phyloP scores from a whole-genome alignment of 2,888 invertebrate species.

The Mongoloraphidia duomilia region DNA sequence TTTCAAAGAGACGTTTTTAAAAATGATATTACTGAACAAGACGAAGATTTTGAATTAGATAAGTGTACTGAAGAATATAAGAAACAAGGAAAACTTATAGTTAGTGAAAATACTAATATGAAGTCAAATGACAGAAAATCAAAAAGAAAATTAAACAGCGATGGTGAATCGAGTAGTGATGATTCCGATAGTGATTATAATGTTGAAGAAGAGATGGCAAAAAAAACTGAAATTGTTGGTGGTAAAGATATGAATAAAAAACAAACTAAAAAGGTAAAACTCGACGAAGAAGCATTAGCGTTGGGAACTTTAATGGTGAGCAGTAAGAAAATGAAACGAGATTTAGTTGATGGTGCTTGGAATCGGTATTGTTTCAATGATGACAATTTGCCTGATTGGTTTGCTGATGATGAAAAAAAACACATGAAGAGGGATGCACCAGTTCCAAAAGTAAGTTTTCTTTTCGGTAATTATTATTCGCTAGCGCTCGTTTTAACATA shows the following conservation, averaged over 20 bases:
- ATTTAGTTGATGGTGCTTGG: constrained; percentile 82
- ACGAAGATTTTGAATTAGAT: constrained; percentile 78
- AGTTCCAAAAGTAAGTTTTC: constrained; percentile 55
- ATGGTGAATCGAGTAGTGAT: constrained; percentile 17
- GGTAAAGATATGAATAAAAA: constrained; percentile 50
- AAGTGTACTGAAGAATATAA: constrained; percentile 57
- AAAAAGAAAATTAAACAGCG: constrained; percentile 16
- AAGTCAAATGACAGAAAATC: constrained; percentile 12
- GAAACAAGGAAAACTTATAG: constrained; percentile 45
- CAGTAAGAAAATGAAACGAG: constrained; percentile 80
- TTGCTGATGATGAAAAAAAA: constrained; percentile 80
- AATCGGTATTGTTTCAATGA: constrained; percentile 90
- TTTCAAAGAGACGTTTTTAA: constrained; percentile 75
- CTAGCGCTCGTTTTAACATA: no score
- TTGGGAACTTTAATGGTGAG: constrained; percentile 82
- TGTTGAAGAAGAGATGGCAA: constrained; percentile 26
- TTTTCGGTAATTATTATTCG: no score
- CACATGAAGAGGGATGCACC: constrained; percentile 75
- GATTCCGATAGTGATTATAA: constrained; percentile 32
- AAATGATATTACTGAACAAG: constrained; percentile 64
- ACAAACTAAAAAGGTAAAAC: constrained; percentile 46
- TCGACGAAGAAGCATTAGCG: constrained; percentile 80
- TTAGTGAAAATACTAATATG: constrained; percentile 27
- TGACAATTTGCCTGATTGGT: constrained; percentile 88
- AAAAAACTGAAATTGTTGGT: constrained; percentile 22